Conservation (phyloP, 2,113 vertebrate species). For the Pseudois nayaur region DNA sequence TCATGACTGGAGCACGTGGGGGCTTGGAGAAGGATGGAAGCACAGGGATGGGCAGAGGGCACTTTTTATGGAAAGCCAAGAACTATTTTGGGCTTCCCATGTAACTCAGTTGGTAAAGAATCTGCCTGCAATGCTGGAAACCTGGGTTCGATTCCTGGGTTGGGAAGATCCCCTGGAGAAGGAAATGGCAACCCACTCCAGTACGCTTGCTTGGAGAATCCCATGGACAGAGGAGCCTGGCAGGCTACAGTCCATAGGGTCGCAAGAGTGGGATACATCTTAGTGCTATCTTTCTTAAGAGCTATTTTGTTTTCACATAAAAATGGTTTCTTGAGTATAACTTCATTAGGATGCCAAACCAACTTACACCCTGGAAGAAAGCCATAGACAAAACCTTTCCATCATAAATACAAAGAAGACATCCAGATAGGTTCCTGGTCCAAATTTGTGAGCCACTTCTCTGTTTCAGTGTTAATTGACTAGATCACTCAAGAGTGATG, state of each 20-base stretch:
- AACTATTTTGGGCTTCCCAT: not conserved
- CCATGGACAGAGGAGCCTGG: not conserved
- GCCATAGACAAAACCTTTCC: not conserved
- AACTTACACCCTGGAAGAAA: not conserved
- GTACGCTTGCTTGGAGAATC: not conserved
- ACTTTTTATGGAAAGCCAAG: not conserved
- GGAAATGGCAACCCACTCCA: not conserved
- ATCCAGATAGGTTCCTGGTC: not conserved
- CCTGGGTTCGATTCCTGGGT: not conserved
- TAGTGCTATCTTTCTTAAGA: not conserved
- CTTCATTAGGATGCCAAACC: not conserved
- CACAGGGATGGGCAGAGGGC: not conserved
- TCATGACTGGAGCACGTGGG: accelerated
- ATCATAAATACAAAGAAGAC: not conserved
- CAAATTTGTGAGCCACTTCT: not conserved
- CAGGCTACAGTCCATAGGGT: not conserved
- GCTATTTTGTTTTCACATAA: not conserved
- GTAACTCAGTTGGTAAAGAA: not conserved
- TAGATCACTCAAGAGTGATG: not conserved
- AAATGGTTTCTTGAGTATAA: not conserved
- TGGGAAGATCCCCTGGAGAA: not conserved
- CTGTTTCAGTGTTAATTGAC: not conserved
- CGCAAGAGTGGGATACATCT: not conserved
- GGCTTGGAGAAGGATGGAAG: not conserved
- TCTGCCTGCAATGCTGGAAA: not conserved